phyloP scores from a whole-genome alignment of 2,797 vertebrate genomes.

The Synaphobranchus kaupii region DNA sequence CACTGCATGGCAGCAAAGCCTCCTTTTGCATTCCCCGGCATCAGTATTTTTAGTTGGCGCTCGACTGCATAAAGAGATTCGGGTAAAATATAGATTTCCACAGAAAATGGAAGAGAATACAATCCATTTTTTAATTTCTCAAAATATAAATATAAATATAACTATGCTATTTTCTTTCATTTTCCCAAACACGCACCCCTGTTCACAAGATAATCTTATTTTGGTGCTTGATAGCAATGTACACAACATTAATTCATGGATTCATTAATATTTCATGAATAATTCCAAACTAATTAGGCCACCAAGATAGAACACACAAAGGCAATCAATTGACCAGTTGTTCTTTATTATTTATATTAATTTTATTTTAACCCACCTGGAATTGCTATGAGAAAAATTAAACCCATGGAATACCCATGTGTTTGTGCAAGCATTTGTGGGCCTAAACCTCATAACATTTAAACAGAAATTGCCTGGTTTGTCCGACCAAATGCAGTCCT shows the following conservation, averaged over 20 bases:
- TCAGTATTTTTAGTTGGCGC: conserved; percentile 65
- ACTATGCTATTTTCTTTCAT: background rate
- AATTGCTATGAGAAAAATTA: background rate
- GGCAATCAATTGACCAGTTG: background rate
- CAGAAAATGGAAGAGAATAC: background rate
- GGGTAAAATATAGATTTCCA: conserved; percentile 46
- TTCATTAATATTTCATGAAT: conserved; percentile 1
- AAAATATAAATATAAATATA: background rate
- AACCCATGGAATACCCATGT: background rate
- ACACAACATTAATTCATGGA: background rate
- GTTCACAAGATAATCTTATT: background rate
- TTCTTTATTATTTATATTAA: background rate
- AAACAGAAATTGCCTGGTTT: background rate
- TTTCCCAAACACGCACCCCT: background rate
- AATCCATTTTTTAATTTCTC: background rate
- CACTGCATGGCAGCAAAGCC: conserved; percentile 23
- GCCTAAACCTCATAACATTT: too few species aligned
- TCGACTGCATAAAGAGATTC: conserved; percentile 45
- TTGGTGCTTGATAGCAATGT: background rate
- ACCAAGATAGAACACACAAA: background rate
- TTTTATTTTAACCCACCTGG: background rate
- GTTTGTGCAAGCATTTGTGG: background rate
- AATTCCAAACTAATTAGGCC: background rate
- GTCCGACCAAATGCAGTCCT: background rate
- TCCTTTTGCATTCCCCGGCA: conserved; percentile 46